These are phyloP conservation scores for Microcebus griseorufus DNA, from an alignment of 2,113 vertebrate species.

Conservation along the genomic window DNA sequence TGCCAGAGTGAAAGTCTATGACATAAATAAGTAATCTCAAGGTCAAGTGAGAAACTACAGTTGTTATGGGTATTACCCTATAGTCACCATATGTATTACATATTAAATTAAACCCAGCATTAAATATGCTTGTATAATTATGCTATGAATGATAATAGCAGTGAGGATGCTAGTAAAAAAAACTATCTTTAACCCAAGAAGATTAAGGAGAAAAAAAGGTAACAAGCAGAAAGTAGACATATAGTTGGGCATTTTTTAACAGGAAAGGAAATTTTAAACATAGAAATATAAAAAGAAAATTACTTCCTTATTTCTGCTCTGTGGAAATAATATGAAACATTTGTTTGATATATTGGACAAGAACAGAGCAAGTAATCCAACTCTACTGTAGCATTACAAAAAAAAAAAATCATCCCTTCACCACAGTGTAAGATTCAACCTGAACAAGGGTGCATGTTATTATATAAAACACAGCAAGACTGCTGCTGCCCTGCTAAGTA, in stretches of 20 bases:
- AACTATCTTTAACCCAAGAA: conserved; percentile 6
- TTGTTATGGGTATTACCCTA: too few species aligned
- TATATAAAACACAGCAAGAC: too few species aligned
- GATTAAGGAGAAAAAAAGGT: background rate
- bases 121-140: conserved; percentile 45
- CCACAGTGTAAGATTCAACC: conserved; percentile 55
- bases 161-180: background rate
- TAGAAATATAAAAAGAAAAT: conserved; percentile 68
- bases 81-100: too few species aligned
- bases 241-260: conserved; percentile 48
- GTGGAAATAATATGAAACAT: conserved; percentile 66
- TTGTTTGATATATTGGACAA: conserved; percentile 70
- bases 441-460: background rate
- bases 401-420: conserved; percentile 40
- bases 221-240: conserved; percentile 44
- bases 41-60: too few species aligned
- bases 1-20: too few species aligned
- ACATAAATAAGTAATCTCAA: background rate
- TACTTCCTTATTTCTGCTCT: conserved; percentile 46
- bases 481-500: too few species aligned
- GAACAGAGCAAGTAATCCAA: conserved; percentile 69
- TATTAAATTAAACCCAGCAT: background rate
- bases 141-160: background rate
- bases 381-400: conserved; percentile 59
- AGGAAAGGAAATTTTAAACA: conserved; percentile 66